These are phyloP conservation scores for Crypturellus tataupa DNA, from an alignment of 2,797 vertebrate genomes.

Conservation along the genomic window DNA sequence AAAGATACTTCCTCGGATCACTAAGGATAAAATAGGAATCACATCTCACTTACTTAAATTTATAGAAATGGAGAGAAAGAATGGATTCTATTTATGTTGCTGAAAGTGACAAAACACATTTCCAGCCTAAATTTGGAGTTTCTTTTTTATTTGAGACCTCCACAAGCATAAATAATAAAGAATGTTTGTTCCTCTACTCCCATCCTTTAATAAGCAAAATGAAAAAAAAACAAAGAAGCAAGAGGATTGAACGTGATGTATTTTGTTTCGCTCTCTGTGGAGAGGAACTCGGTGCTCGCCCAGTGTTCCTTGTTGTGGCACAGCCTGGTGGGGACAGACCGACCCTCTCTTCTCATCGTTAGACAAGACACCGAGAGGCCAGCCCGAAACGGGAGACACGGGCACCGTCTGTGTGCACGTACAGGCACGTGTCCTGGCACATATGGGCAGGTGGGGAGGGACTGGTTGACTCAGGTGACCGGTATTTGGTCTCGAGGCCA, in stretches of 20 bases:
- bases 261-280: not conserved
- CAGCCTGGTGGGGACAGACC: not conserved
- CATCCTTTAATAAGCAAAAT: not conserved
- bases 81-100: not conserved
- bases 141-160: not conserved
- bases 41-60: not conserved
- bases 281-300: not conserved
- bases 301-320: not conserved
- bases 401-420: not conserved
- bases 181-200: not conserved
- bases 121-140: not conserved
- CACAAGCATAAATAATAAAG: not conserved
- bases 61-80: not conserved
- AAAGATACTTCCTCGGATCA: not conserved
- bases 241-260: not conserved
- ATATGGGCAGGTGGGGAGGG: not conserved
- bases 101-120: not conserved
- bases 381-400: not conserved
- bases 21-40: not conserved
- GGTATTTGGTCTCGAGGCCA: not conserved
- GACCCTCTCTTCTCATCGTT: not conserved
- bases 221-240: not conserved
- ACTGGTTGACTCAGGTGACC: not conserved
- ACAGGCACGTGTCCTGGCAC: rapidly evolving
- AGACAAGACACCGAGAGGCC: not conserved